These are phyloP conservation scores for Pholis gunnellus DNA, from an alignment of 2,113 vertebrate genomes.

Conservation along the genomic window DNA sequence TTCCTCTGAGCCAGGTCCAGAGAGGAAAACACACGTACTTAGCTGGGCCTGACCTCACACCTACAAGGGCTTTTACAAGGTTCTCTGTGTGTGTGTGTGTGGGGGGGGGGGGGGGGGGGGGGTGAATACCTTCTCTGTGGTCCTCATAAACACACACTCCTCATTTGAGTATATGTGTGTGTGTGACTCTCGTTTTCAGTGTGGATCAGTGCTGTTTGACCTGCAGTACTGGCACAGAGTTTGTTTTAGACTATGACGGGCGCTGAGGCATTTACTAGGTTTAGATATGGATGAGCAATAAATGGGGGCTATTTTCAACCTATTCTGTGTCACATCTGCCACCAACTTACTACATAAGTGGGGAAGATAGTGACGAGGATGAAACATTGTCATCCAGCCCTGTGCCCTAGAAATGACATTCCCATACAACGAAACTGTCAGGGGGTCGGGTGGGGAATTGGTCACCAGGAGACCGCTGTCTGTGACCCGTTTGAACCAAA, in stretches of 20 bases:
- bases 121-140: slow-evolving; percentile 64
- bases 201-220: not conserved
- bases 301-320: slow-evolving; percentile 20
- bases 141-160: slow-evolving; percentile 27
- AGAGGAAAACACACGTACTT: slow-evolving; percentile 43
- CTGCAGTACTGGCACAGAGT: not conserved
- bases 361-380: not conserved
- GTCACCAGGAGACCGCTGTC: too few species aligned
- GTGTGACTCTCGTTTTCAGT: slow-evolving; percentile 8
- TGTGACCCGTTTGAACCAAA: too few species aligned
- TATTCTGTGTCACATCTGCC: not conserved
- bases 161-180: not conserved
- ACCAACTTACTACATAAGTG: not conserved
- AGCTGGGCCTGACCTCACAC: slow-evolving; percentile 60
- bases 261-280: slow-evolving; percentile 11
- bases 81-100: slow-evolving; percentile 10
- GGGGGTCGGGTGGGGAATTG: too few species aligned
- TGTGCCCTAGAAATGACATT: too few species aligned
- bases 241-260: slow-evolving; percentile 9
- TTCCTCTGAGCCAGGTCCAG: slow-evolving; percentile 61
- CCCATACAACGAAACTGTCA: too few species aligned
- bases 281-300: not conserved
- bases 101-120: slow-evolving; percentile 5
- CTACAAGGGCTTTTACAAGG: slow-evolving; percentile 52
- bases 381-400: not conserved